Evolutionary conservation across 2,888 invertebrate species (phyloP).

Genomic region (Eubasilissa splendida): DNA sequence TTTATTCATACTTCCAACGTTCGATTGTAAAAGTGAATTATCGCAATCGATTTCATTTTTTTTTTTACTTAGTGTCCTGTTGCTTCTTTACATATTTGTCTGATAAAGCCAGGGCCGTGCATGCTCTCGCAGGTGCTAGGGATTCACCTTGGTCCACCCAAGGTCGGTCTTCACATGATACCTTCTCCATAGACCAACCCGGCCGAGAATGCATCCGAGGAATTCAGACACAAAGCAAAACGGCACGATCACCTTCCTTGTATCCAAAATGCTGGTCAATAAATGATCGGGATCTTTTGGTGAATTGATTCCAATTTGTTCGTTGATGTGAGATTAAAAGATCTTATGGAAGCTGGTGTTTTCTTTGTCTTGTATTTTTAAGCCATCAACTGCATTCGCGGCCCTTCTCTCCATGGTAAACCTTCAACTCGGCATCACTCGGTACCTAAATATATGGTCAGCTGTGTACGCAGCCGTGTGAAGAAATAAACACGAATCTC

Average conservation of each 20-base stretch:
- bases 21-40: not conserved
- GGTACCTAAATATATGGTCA: not conserved
- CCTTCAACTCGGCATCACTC: not conserved
- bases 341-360: not conserved
- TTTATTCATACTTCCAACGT: not conserved
- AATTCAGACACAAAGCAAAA: not conserved
- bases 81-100: not conserved
- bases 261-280: not conserved
- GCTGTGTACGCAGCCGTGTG: not conserved
- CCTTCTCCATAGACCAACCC: conserved; percentile 11
- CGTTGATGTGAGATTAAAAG: too few relatives aligned
- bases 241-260: not conserved
- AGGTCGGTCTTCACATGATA: conserved; percentile 46
- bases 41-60: not conserved
- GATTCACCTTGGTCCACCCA: conserved; percentile 56
- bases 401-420: conserved; percentile 11
- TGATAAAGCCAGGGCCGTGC: not conserved
- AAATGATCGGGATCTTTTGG: not conserved
- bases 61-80: not conserved
- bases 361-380: conserved; percentile 7
- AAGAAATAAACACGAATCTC: too few relatives aligned
- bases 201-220: conserved; percentile 13
- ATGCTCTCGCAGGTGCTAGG: conserved; percentile 50
- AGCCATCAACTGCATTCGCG: conserved; percentile 17
- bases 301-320: not conserved